Evolutionary conservation across 2,113 vertebrate species (phyloP).

Genomic region (Prochilodus magdalenae): DNA sequence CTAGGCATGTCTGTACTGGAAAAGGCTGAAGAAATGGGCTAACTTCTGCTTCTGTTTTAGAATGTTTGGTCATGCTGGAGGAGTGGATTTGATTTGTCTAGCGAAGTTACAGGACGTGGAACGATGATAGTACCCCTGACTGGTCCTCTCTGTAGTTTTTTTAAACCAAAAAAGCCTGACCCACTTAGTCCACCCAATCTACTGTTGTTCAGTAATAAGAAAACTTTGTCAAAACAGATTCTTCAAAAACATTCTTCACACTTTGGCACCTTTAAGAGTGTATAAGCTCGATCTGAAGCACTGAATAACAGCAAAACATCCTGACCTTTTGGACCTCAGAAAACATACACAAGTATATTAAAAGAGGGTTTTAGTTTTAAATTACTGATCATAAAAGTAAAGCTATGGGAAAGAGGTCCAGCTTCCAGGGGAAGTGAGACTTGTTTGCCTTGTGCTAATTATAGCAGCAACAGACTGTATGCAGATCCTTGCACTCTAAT

Average conservation of each 20-base stretch:
- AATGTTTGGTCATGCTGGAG: neutral
- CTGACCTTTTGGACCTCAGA: neutral
- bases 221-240: no score
- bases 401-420: conserved; percentile 5
- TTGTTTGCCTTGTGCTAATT: conserved; percentile 56
- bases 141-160: neutral
- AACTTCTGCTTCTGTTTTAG: neutral
- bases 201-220: no score
- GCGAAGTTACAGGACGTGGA: neutral
- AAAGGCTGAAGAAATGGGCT: neutral
- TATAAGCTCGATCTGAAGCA: neutral
- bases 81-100: neutral
- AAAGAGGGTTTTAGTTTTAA: conserved; percentile 2
- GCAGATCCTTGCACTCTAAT: conserved; percentile 44
- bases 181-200: neutral
- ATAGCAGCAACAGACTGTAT: conserved; percentile 41
- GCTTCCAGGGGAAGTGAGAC: conserved; percentile 32
- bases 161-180: neutral
- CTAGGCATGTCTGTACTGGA: neutral
- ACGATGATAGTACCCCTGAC: neutral
- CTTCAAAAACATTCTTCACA: neutral
- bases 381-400: conserved; percentile 39
- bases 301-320: neutral
- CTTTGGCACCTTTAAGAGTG: neutral
- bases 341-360: neutral